Base-by-base conservation (phyloP, 1,140 invertebrate genomes). In the Drosophila pectinifera region DNA sequence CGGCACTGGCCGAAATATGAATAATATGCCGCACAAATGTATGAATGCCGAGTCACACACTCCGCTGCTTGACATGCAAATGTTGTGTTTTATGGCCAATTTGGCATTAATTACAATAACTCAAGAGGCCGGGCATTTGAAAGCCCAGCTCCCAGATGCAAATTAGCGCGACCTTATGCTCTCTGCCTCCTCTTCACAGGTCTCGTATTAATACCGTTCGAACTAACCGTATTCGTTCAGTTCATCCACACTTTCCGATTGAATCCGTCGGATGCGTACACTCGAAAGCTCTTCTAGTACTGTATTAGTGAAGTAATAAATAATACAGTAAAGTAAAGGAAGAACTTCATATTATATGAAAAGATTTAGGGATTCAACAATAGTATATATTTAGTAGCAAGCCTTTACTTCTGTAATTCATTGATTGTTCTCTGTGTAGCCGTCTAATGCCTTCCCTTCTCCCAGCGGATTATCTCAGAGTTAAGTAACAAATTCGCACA, bases 401-500 rank as follows among this genome's bases (percentile, higher is more conserved):
- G n/a, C n/a, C n/a, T n/a, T n/a, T n/a, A n/a, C n/a, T n/a, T n/a
- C n/a, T n/a, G n/a, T n/a, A n/a, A n/a, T n/a, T n/a, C n/a, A n/a
- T n/a, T n/a, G n/a, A 46, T 46, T 48, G n/a, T 20, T 14, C 72
- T 53, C 77, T 82, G 90, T 91, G 90, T 81, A 91, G 74, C 58
- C 82, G 74, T 73, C 77, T 77, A 73, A 68, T 67, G 67, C 70
- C 78, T 85, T 57, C 78, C 75, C 53, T 42, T 42, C 68, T 56
- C 67, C 49, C 61, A 48, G 64, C 34, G 64, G 64, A 68, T 68
- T 68, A 68, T 68, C 63, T 54, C 78, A 53, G 41, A 53, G 75
- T 69, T 90, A 90, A 90, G 80, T 89, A 91, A 91, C 90, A 91
- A 90, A 91, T 91, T 91, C 90, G 83, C 90, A 90, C 90, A 91